Percentiles rank a stretch among this genome's conserved stretches.
Conservation (phyloP, 2,113 vertebrate species). For the Synodontis membranacea region DNA sequence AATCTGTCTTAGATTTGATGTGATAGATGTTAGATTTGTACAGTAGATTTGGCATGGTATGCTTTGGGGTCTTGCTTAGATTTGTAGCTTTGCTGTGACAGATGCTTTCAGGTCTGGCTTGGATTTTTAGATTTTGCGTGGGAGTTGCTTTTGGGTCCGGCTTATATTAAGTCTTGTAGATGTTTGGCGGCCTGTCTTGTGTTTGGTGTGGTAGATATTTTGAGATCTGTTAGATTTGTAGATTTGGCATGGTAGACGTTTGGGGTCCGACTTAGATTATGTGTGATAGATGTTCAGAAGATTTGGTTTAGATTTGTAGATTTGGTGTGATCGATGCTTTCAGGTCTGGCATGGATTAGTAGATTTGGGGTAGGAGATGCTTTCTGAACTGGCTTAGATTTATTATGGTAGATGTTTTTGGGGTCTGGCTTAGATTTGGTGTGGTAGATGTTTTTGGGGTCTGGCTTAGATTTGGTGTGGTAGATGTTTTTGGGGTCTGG, state of each 20-base stretch:
- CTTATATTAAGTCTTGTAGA: not conserved
- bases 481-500: not conserved
- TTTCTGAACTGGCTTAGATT: not conserved
- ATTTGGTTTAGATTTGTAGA: not conserved
- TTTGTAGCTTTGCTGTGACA: not conserved
- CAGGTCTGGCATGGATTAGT: not conserved
- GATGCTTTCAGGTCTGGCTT: not conserved
- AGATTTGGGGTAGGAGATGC: not conserved
- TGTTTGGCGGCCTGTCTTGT: not conserved
- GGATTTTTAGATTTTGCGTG: not conserved
- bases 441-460: not conserved
- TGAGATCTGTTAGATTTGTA: not conserved
- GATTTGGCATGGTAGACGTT: not conserved
- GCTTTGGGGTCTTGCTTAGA: not conserved
- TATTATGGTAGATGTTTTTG: no score
- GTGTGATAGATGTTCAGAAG: not conserved
- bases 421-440: not conserved
- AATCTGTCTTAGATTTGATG: not conserved
- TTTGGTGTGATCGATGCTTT: not conserved
- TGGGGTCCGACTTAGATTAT: not conserved
- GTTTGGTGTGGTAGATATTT: not conserved
- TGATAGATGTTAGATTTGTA: not conserved
- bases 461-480: not conserved
- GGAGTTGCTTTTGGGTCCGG: not conserved
- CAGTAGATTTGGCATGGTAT: not conserved